Evolutionary conservation across 2,113 vertebrate species (phyloP), one percentile per base, ranked within the genome.

Genomic region (Apteryx owenii): DNA sequence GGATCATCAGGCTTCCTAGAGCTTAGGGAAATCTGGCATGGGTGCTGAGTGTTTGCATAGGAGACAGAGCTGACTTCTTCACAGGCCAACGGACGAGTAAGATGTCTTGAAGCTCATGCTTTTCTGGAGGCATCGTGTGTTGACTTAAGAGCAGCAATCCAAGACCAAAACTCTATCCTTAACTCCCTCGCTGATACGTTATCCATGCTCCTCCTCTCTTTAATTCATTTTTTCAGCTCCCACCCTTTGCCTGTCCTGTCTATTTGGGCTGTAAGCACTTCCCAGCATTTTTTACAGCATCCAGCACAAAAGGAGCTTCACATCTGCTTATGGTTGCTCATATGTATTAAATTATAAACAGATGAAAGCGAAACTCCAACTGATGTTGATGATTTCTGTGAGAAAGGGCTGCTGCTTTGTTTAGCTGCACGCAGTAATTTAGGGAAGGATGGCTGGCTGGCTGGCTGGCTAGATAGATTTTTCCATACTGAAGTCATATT

Each of bases 371-470:
- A 87, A 87, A 65, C n/a, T 69, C 51, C 62, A 36, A 2, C 18
- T 25, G 31, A 31, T 60, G 7, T 0, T 9, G 60, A 15, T 22
- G 29, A 20, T 76, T 80, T 81, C 0, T 0, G 48, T 33, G 40
- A 68, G 69, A 17, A 22, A 44, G 44, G 1, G 9, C 3, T 77
- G 62, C 40, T 77, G 64, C 28, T 25, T 77, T 58, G n/a, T 65
- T 61, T 61, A 51, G n/a, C 3, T 19, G 12, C 36, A 28, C 36
- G 29, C 10, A 53, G 1, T 69, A 44, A 58, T 38, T 70, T 61
- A 66, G 69, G 72, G 40, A 17, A 7, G 20, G 53, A 53, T 21
- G 69, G 53, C 46, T 21, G 61, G 40, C 13, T 22, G 62, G 40
- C 7, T 25, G 66, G 36, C 12, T 69, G 53, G 65, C 8, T 68